These are phyloP conservation scores for Mobula birostris DNA, from an alignment of 2,113 vertebrate species.

Conservation along the genomic window DNA sequence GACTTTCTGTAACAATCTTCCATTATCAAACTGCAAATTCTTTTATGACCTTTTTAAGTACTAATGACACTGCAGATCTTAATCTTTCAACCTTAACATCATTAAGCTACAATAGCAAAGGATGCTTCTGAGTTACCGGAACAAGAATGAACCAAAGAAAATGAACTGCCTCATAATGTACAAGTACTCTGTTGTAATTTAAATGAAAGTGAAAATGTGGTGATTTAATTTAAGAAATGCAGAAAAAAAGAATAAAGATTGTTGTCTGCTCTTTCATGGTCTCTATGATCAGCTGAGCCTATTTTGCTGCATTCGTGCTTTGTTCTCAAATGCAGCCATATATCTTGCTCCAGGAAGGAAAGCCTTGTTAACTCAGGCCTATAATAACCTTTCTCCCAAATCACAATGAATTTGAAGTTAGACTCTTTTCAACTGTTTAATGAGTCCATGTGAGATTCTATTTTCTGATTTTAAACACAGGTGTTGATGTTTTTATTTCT, in stretches of 20 bases:
- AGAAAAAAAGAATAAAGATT: not conserved
- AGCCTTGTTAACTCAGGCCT: too few relatives aligned
- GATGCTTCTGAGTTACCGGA: not conserved
- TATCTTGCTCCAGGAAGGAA: not conserved
- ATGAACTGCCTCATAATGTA: not conserved
- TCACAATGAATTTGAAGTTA: not conserved
- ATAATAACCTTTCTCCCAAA: not conserved
- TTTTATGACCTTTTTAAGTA: not conserved
- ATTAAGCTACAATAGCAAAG: not conserved
- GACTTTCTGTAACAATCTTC: not conserved
- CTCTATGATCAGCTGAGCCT: not conserved
- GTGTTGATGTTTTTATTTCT: not conserved
- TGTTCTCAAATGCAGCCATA: not conserved
- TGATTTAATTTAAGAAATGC: not conserved
- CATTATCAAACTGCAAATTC: not conserved
- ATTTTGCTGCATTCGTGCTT: not conserved
- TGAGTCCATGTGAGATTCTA: not conserved
- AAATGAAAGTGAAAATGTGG: not conserved
- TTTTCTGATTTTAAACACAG: not conserved
- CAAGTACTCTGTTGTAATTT: not conserved
- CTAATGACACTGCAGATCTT: too few relatives aligned
- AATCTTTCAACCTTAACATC: not conserved
- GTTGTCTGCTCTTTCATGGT: not conserved
- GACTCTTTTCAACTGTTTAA: not conserved
- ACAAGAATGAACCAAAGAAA: not conserved